Conservation (phyloP, 2,113 vertebrate species). For the sheep (Ovis aries) region DNA sequence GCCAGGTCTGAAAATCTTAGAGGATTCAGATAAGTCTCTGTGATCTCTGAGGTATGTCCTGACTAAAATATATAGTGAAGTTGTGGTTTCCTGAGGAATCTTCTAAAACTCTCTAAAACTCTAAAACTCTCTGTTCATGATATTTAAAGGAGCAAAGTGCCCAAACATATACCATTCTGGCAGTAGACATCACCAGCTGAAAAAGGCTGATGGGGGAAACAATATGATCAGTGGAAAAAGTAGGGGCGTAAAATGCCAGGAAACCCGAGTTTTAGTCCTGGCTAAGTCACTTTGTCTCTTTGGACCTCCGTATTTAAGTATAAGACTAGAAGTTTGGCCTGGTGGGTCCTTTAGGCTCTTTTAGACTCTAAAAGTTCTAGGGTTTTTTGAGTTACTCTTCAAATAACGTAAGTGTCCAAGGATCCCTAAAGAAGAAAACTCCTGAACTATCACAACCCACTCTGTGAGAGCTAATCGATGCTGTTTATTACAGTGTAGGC, state of each 20-base stretch:
- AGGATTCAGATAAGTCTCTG: neutral
- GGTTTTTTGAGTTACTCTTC: neutral
- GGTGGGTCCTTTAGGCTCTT: neutral
- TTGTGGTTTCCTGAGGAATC: neutral
- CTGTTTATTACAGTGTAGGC: neutral
- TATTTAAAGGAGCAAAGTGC: neutral
- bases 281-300: neutral
- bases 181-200: neutral
- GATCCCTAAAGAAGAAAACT: neutral
- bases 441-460: neutral
- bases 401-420: neutral
- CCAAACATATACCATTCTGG: neutral
- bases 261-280: neutral
- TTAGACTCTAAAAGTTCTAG: neutral
- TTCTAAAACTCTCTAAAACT: neutral
- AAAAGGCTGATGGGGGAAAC: neutral
- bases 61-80: neutral
- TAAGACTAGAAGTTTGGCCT: neutral
- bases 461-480: neutral
- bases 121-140: neutral
- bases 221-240: neutral
- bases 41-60: neutral
- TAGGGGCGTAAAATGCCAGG: neutral
- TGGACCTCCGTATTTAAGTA: neutral
- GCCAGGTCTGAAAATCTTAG: neutral